phyloP scores from a whole-genome alignment of 2,888 invertebrate species.

The Clitarchus hookeri region DNA sequence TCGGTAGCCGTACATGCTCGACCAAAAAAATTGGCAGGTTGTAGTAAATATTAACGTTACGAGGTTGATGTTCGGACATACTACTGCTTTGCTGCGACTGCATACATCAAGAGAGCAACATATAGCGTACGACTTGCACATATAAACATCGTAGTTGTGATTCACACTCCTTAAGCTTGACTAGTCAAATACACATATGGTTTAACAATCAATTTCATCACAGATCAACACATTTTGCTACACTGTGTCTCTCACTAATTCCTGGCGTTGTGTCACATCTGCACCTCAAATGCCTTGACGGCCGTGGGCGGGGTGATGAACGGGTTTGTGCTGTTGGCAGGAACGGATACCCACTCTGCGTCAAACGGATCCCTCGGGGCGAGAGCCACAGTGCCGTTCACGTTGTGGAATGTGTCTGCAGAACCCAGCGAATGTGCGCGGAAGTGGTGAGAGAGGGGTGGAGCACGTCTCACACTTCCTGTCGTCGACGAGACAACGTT shows the following conservation, averaged over 20 bases:
- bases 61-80: background rate
- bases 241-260: background rate
- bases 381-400: constrained; percentile 40
- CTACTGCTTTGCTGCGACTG: background rate
- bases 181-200: background rate
- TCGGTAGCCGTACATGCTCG: background rate
- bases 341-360: constrained; percentile 78
- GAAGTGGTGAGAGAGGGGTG: constrained; percentile 57
- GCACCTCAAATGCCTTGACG: constrained; percentile 64
- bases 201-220: background rate
- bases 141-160: background rate
- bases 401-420: constrained; percentile 50
- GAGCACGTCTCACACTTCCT: constrained; percentile 54
- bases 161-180: background rate
- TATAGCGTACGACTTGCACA: background rate
- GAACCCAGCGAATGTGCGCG: constrained; percentile 62
- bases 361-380: constrained; percentile 74
- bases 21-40: background rate
- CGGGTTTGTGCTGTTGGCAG: constrained; percentile 64
- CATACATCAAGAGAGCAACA: background rate
- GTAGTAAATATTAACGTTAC: background rate
- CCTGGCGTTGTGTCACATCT: constrained; percentile 55
- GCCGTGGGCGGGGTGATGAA: constrained; percentile 60
- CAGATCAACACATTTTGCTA: background rate
- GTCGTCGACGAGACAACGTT: constrained; percentile 54